Percentiles rank a stretch among this genome's conserved stretches.
Evolutionary conservation across 2,888 invertebrate species (phyloP).

Genomic region (Amphimallon solstitiale): DNA sequence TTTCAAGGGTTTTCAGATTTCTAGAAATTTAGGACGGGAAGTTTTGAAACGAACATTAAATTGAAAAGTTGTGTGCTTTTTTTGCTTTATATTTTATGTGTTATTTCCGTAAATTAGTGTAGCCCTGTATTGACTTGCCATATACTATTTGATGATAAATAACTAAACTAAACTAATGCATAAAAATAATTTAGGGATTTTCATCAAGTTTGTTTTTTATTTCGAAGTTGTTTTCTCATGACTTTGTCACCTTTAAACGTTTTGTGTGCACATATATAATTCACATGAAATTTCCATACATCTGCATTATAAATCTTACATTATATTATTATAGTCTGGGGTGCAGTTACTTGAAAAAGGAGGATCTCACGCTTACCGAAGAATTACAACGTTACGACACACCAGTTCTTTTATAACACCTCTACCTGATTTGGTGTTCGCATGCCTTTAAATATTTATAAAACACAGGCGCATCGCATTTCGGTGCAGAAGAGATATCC

Average conservation of each 20-base stretch:
- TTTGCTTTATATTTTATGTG: too few relatives aligned
- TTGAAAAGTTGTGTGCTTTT: too few relatives aligned
- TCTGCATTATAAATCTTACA: slow-evolving; percentile 45
- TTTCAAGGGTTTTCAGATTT: too few relatives aligned
- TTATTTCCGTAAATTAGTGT: too few relatives aligned
- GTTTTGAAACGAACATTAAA: too few relatives aligned
- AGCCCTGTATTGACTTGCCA: too few relatives aligned
- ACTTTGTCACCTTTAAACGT: neutral
- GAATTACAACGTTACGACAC: slow-evolving; percentile 26
- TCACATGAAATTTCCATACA: slow-evolving; percentile 50
- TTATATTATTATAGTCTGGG: slow-evolving; percentile 21
- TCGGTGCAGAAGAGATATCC: slow-evolving; percentile 6
- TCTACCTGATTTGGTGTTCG: slow-evolving; percentile 43
- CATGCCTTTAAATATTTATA: slow-evolving; percentile 46
- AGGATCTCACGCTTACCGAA: slow-evolving; percentile 28
- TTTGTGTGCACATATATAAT: slow-evolving; percentile 32
- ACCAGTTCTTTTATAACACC: slow-evolving; percentile 42
- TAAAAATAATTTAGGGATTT: too few relatives aligned
- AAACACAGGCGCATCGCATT: slow-evolving; percentile 34
- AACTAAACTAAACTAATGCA: too few relatives aligned
- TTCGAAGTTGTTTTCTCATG: neutral
- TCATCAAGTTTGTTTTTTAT: neutral
- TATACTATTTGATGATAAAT: too few relatives aligned
- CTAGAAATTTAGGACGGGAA: too few relatives aligned
- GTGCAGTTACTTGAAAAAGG: slow-evolving; percentile 39